Evolutionary conservation across 92 coral and sea anemone genomes (phyloP).

Genomic region (Porites cylindrica): DNA sequence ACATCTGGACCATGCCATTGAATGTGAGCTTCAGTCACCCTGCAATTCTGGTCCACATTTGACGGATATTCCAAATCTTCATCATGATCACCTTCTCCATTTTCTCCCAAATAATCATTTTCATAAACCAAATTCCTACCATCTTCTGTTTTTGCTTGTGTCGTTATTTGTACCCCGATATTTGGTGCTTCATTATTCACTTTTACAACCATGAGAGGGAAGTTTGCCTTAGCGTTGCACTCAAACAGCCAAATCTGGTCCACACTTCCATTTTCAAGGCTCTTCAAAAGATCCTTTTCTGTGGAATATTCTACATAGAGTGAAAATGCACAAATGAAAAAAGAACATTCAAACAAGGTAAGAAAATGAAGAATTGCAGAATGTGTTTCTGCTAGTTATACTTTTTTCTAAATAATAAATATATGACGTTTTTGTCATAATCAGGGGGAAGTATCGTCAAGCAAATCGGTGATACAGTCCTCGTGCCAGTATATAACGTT

Average conservation of each 20-base stretch:
- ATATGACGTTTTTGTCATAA: no score
- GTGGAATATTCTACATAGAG: not conserved
- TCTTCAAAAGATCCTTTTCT: not conserved
- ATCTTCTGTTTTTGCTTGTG: not conserved
- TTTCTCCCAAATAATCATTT: no score
- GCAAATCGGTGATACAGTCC: no score
- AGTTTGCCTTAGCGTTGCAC: not conserved
- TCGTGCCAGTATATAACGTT: no score
- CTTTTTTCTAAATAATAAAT: no score
- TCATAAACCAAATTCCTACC: no score
- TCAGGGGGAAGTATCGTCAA: no score
- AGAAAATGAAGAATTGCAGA: no score
- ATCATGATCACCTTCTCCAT: no score
- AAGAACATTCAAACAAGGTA: no score
- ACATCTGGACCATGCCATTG: not conserved
- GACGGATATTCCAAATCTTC: not conserved
- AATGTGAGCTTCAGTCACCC: not conserved
- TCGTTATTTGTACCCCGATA: not conserved
- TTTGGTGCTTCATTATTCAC: not conserved
- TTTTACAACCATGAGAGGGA: not conserved
- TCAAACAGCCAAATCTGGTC: not conserved
- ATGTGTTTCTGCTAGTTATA: no score
- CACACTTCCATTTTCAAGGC: not conserved
- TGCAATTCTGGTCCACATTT: not conserved
- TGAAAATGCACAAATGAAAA: not conserved